A percentile compares a stretch with the other conserved stretches of the same genome.
Conservation (phyloP, 2,888 invertebrate species). For the Abrostola tripartita region DNA sequence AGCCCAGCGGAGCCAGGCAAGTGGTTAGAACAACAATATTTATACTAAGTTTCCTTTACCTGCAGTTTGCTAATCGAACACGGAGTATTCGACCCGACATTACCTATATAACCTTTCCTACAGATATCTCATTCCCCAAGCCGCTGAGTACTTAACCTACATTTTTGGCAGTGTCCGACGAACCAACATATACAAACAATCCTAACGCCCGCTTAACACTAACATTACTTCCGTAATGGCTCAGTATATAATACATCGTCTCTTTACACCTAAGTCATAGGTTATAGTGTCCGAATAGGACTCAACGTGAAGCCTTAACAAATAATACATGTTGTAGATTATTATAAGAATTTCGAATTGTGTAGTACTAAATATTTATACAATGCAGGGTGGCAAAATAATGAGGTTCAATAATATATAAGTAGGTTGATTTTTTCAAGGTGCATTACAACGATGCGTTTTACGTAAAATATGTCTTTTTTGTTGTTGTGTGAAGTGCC, state of each 20-base stretch:
- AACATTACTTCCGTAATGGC: conserved; percentile 15
- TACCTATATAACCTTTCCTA: not conserved
- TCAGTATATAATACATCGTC: conserved; percentile 32
- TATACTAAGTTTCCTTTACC: no score
- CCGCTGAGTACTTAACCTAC: conserved; percentile 31
- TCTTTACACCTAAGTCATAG: conserved; percentile 3
- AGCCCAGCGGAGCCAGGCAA: no score
- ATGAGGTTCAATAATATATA: not conserved
- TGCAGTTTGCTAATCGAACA: no score
- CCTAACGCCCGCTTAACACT: conserved; percentile 14
- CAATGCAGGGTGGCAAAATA: not conserved
- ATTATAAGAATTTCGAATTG: no score
- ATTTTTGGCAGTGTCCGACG: conserved; percentile 59
- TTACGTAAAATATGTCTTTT: not conserved
- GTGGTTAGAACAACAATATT: no score
- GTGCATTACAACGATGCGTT: not conserved
- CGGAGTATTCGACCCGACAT: no score
- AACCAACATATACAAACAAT: conserved; percentile 53
- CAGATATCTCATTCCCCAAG: conserved; percentile 11
- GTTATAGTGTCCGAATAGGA: not conserved
- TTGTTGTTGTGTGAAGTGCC: conserved; percentile 1
- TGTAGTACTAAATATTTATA: not conserved
- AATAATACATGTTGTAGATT: no score
- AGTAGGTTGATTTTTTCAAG: not conserved
- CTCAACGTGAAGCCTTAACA: no score